A percentile compares a stretch with the other conserved stretches of the same genome.
These are phyloP conservation scores for Chaetoderma sp. DNA, from an alignment of 2,888 invertebrate species.

Conservation along the genomic window DNA sequence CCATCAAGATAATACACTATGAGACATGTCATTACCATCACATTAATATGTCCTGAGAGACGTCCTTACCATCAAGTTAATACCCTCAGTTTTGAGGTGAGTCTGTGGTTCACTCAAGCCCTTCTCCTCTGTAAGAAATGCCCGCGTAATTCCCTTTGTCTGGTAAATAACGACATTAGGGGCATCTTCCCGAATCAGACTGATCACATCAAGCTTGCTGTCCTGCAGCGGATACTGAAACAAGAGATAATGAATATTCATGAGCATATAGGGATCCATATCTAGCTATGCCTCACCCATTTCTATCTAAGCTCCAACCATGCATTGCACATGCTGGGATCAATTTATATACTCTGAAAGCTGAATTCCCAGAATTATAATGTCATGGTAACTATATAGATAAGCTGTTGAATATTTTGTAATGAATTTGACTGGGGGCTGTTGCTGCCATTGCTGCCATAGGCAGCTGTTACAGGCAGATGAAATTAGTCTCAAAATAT, in stretches of 20 bases:
- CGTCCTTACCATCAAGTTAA: conserved; percentile 80
- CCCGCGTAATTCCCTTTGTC: conserved; percentile 83
- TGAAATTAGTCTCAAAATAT: too few relatives aligned
- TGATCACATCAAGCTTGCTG: conserved; percentile 74
- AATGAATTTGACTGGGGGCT: too few relatives aligned
- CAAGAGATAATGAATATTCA: conserved; percentile 34
- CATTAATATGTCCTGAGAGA: neutral
- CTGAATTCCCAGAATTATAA: too few relatives aligned
- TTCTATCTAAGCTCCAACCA: too few relatives aligned
- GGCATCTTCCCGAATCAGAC: conserved; percentile 74
- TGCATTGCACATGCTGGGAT: too few relatives aligned
- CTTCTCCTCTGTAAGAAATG: conserved; percentile 78
- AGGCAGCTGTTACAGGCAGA: too few relatives aligned
- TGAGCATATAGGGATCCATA: too few relatives aligned
- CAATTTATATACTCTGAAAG: too few relatives aligned
- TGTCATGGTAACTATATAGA: too few relatives aligned
- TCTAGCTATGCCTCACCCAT: too few relatives aligned
- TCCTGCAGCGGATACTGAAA: conserved; percentile 74
- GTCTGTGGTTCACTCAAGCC: conserved; percentile 65
- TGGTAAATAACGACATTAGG: conserved; percentile 82
- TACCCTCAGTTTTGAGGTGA: conserved; percentile 90
- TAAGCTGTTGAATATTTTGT: too few relatives aligned
- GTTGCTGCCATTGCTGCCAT: too few relatives aligned
- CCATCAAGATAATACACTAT: neutral
- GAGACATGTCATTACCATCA: neutral